Evolutionary conservation across 2,888 invertebrate genomes (phyloP).

Genomic region (Drosophila greeni): DNA sequence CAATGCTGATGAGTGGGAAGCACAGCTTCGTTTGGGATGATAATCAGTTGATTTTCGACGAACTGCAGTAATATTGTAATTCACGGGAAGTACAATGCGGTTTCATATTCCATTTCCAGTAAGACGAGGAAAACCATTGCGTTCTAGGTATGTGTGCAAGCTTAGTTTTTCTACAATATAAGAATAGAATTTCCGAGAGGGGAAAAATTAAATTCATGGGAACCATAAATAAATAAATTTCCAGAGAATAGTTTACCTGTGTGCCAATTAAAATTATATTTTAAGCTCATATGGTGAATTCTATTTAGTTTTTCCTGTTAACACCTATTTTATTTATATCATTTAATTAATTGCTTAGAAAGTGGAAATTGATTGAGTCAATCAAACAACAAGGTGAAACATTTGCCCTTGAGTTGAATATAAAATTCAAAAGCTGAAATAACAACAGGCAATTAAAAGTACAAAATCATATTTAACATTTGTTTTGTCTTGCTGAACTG

Average conservation of each 20-base stretch:
- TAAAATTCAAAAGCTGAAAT: background rate
- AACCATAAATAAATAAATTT: background rate
- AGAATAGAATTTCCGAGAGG: background rate
- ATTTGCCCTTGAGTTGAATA: background rate
- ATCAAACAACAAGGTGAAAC: background rate
- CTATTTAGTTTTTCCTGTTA: background rate
- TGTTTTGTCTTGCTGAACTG: background rate
- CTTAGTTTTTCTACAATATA: background rate
- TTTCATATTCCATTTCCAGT: background rate
- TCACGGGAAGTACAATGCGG: no score
- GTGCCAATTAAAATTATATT: background rate
- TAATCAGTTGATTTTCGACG: no score
- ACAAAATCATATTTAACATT: background rate
- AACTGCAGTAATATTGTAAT: no score
- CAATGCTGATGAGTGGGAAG: no score
- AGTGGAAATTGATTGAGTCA: background rate
- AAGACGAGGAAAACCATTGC: background rate
- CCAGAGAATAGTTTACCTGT: no score
- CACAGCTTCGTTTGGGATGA: background rate
- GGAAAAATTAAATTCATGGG: background rate
- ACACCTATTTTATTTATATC: no score
- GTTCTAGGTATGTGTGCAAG: background rate
- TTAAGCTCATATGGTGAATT: background rate
- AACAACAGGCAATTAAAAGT: constrained; percentile 13
- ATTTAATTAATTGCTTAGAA: background rate